Evolutionary conservation across 2,113 vertebrate genomes (phyloP).

Genomic region (Lophochroa leadbeateri): DNA sequence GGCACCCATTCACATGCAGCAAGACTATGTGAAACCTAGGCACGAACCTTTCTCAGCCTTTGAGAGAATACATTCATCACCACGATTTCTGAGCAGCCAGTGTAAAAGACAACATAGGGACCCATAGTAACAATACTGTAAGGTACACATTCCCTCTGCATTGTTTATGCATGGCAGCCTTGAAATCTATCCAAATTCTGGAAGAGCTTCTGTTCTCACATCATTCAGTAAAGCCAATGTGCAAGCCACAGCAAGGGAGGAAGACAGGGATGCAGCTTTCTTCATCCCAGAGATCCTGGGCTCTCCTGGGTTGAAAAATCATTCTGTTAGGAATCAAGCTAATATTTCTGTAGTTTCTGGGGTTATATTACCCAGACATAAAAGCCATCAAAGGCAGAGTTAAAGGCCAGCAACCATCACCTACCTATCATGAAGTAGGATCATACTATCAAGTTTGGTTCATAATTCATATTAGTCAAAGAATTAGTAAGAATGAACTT

Average conservation of each 20-base stretch:
- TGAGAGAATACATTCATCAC: accelerated
- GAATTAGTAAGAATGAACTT: not conserved
- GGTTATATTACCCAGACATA: too few relatives aligned
- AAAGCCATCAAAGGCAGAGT: not conserved
- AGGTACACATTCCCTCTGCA: not conserved
- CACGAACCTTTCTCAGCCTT: not conserved
- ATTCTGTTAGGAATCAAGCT: not conserved
- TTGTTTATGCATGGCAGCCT: not conserved
- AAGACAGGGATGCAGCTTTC: not conserved
- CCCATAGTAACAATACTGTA: not conserved
- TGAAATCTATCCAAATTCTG: not conserved
- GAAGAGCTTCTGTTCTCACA: not conserved
- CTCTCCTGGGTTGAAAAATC: not conserved
- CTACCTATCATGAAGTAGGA: not conserved
- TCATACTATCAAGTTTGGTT: not conserved
- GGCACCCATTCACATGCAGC: not conserved
- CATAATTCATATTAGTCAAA: not conserved
- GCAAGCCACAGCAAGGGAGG: accelerated
- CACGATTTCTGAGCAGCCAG: not conserved
- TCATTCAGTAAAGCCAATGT: not conserved
- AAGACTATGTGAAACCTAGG: not conserved
- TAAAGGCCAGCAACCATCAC: not conserved
- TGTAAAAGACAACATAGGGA: not conserved
- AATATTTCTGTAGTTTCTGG: not conserved
- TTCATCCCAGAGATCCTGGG: not conserved